Base-by-base conservation (phyloP, 1,140 invertebrate genomes). In the Drosophila ananassae region DNA sequence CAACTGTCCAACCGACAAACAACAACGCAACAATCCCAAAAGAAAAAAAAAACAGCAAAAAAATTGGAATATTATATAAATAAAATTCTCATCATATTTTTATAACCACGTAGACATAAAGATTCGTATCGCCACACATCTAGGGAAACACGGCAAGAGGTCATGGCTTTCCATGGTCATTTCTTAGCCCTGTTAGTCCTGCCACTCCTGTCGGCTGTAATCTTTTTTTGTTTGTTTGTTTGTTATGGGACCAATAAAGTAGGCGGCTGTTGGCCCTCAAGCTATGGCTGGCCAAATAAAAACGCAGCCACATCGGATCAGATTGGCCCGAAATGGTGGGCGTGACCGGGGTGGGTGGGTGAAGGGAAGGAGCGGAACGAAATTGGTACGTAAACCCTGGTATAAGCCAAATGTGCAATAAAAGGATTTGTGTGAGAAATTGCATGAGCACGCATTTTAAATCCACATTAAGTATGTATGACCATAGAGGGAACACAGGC, bases 401-500 rank as follows among this genome's bases (percentile, higher is more conserved):
- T 74, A 75, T 87, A 87, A 87, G 77, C 82, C 82, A 80, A 87
- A 76, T 87, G 82, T 87, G 82, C 82, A 87, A 85, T 87, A 85
- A 87, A 87, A 87, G 82, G 82, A 87, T 87, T 87, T 87, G 77
- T 75, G 82, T 87, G 77, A 87, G 77, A 87, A 87, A 87, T 87
- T 81, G 82, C 77, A 78, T 68, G 82, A 87, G 77, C 77, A 81
- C 71, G 82, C 77, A 87, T 87, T 87, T 87, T 81, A 87, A 87
- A 87, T 81, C 82, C 75, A 68, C 82, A 85, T 84, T 84, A 85
- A 77, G 76, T 66, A 84, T 84, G 80, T 61, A 83, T 73, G 72
- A 12, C 75, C 47, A 55, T 47, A 67, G 64, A 63, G 79, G 64
- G 47, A 32, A 13, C 39, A 39, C 41, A 2, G 53, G 44, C 13